Evolutionary conservation across 1,140 invertebrate species (phyloP).

Genomic region (Ditylenchus dipsaci): DNA sequence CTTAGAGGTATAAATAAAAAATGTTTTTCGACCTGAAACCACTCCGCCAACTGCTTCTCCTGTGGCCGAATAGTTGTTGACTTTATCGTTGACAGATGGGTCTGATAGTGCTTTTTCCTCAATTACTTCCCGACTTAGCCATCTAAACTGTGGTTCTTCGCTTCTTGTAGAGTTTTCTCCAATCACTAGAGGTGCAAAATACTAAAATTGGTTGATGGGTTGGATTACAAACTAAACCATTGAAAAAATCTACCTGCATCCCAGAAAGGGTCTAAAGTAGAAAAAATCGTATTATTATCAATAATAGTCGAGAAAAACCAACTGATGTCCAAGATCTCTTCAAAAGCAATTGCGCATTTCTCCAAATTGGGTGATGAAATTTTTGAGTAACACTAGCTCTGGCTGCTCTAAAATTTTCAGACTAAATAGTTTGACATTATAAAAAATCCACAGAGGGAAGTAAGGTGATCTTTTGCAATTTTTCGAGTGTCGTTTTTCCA

Average conservation of each 20-base stretch:
- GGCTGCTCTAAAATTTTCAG: slow-evolving; percentile 69
- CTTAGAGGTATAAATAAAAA: background rate
- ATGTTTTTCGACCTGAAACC: slow-evolving; percentile 61
- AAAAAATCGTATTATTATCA: too few species aligned
- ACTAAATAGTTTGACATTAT: too few species aligned
- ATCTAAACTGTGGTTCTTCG: slow-evolving; percentile 79
- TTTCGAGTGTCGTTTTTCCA: too few species aligned
- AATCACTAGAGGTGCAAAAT: slow-evolving; percentile 66
- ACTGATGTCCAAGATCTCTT: slow-evolving; percentile 92
- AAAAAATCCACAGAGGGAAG: too few species aligned
- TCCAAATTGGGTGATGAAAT: slow-evolving; percentile 84
- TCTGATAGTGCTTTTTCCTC: slow-evolving; percentile 45
- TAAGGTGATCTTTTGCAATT: too few species aligned
- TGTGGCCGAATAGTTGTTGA: slow-evolving; percentile 61
- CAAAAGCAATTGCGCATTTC: slow-evolving; percentile 76
- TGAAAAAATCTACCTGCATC: slow-evolving; percentile 65
- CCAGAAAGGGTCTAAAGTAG: slow-evolving; percentile 68
- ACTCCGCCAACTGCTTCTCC: slow-evolving; percentile 81
- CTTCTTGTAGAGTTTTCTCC: slow-evolving; percentile 41
- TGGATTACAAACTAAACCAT: background rate
- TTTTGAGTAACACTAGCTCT: slow-evolving; percentile 87
- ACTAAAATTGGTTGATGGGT: slow-evolving; percentile 71
- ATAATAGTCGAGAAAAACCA: too few species aligned
- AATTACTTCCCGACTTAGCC: slow-evolving; percentile 68
- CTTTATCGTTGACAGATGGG: slow-evolving; percentile 34